A percentile compares a stretch with the other conserved stretches of the same genome.
phyloP scores from a whole-genome alignment of 2,797 vertebrate genomes.

The Coracias cyanogaster region DNA sequence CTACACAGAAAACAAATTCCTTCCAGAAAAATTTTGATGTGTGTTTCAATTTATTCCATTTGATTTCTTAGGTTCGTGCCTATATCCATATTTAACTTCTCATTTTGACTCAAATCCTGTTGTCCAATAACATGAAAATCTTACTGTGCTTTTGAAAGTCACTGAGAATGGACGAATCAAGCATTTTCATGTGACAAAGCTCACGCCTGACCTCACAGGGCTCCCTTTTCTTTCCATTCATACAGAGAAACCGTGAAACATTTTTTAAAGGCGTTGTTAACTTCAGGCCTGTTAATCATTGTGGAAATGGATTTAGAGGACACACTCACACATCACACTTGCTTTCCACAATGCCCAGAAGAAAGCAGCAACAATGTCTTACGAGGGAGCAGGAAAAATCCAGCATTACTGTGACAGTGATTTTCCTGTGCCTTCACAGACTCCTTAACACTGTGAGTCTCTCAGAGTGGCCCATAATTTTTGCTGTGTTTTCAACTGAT shows the following conservation, averaged over 20 bases:
- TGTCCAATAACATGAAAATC: neutral
- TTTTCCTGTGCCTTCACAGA: slow-evolving; percentile 30
- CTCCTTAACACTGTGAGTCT: slow-evolving; percentile 8
- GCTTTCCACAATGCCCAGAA: neutral
- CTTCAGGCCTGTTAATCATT: neutral
- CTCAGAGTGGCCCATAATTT: slow-evolving; percentile 35
- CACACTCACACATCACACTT: neutral
- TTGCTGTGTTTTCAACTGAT: slow-evolving; percentile 63
- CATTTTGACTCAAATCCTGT: neutral
- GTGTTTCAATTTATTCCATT: neutral
- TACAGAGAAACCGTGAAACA: neutral
- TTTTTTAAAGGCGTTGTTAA: neutral
- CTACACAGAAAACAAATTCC: neutral
- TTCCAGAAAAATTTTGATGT: neutral
- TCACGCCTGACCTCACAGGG: neutral
- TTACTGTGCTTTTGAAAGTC: neutral
- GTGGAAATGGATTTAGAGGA: neutral
- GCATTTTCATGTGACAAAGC: neutral
- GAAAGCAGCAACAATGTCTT: neutral
- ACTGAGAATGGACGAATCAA: neutral
- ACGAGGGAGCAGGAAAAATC: neutral
- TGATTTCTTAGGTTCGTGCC: neutral
- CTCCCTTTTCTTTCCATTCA: neutral
- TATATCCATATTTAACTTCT: neutral
- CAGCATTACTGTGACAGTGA: neutral